phyloP scores from a whole-genome alignment of 1,140 invertebrate genomes.

The Procambarus clarkii region DNA sequence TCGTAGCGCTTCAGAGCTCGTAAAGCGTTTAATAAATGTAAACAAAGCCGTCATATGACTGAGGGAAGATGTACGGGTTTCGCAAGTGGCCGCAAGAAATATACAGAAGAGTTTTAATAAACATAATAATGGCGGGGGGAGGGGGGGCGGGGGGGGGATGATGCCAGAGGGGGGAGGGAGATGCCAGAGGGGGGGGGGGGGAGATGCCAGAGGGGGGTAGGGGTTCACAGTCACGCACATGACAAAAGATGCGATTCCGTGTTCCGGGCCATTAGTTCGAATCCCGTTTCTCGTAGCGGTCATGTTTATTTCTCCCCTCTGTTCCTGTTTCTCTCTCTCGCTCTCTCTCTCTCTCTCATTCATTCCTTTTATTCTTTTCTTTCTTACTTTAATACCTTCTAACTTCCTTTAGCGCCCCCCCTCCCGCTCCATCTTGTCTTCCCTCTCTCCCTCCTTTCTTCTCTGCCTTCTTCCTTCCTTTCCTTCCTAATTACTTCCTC shows the following conservation, averaged over 20 bases:
- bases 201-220: too few relatives aligned
- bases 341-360: conserved; percentile 12
- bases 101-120: too few relatives aligned
- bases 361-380: neutral
- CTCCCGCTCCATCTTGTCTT: neutral
- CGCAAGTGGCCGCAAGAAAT: too few relatives aligned
- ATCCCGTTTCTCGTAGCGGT: neutral
- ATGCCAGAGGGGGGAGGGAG: too few relatives aligned
- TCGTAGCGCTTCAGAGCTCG: too few relatives aligned
- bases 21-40: too few relatives aligned
- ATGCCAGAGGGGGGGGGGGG: too few relatives aligned
- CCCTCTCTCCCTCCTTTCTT: neutral
- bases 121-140: too few relatives aligned
- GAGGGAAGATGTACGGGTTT: too few relatives aligned
- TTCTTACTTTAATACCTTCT: neutral
- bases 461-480: neutral
- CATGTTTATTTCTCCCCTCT: neutral
- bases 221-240: neutral
- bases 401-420: neutral
- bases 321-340: neutral
- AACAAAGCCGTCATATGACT: too few relatives aligned
- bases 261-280: neutral
- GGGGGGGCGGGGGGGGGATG: neutral
- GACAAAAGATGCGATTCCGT: neutral
- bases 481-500: neutral